phyloP scores from a whole-genome alignment of 2,113 vertebrate genomes.

The Lethenteron camtschaticum region DNA sequence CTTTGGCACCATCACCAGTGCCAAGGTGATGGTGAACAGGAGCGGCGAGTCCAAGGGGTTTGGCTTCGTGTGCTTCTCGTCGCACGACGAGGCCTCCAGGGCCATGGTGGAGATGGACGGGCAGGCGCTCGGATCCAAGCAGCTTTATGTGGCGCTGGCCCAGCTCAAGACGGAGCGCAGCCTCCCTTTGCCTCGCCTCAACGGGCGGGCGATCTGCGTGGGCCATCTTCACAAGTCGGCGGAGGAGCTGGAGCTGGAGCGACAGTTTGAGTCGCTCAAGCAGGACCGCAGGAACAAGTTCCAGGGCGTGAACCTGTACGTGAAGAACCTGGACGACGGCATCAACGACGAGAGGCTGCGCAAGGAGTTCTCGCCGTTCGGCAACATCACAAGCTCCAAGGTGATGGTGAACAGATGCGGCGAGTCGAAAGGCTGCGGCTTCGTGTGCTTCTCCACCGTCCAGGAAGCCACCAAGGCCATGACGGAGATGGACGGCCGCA shows the following conservation, averaged over 20 bases:
- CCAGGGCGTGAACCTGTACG: conserved; percentile 93
- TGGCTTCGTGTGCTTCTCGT: conserved; percentile 90
- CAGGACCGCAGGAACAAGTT: conserved; percentile 98
- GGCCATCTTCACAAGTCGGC: conserved; percentile 93
- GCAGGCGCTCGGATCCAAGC: no score
- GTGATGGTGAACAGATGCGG: conserved; percentile 98
- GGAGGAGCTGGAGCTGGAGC: conserved; percentile 90
- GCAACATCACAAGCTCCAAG: conserved; percentile 97
- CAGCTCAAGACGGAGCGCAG: no score
- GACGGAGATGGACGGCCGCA: conserved; percentile 4
- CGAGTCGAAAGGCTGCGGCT: conserved; percentile 92
- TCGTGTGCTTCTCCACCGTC: conserved; percentile 61
- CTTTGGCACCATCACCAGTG: conserved; percentile 80
- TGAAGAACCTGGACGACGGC: conserved; percentile 93
- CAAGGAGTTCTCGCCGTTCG: conserved; percentile 94
- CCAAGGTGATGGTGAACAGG: conserved; percentile 91
- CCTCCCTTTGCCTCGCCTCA: conserved; percentile 15
- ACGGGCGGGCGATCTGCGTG: conserved; percentile 75
- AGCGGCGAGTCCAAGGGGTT: conserved; percentile 88
- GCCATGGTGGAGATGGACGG: no score
- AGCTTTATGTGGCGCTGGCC: no score
- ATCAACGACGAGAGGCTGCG: conserved; percentile 86
- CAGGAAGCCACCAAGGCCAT: conserved; percentile 7
- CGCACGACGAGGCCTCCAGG: conserved; percentile 59
- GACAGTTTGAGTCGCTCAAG: conserved; percentile 98